These are phyloP conservation scores for Leucosticte australis DNA, from an alignment of 2,113 vertebrate genomes.

Conservation along the genomic window DNA sequence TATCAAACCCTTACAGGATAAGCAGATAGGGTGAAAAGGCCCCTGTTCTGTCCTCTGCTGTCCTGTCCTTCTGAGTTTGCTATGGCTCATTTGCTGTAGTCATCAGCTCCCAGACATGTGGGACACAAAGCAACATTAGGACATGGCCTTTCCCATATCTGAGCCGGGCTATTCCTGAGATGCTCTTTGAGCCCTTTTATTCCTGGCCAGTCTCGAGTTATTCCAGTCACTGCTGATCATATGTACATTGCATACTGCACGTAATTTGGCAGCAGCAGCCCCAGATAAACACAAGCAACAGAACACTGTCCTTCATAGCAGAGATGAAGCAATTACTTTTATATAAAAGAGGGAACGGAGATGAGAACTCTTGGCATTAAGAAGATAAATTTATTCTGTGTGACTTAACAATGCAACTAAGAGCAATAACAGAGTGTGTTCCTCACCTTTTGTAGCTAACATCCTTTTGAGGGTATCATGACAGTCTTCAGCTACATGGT, in stretches of 20 bases:
- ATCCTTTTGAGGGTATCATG: not conserved
- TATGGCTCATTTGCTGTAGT: not conserved
- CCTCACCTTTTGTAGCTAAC: not conserved
- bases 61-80: not conserved
- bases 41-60: not conserved
- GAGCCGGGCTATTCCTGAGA: not conserved
- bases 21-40: not conserved
- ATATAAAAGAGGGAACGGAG: not conserved
- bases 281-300: not conserved
- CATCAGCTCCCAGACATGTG: not conserved
- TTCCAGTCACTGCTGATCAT: not conserved
- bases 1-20: not conserved
- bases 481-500: not conserved
- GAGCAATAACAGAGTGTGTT: not conserved
- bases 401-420: not conserved
- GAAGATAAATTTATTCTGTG: not conserved
- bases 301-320: not conserved
- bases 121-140: not conserved
- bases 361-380: not conserved
- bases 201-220: not conserved
- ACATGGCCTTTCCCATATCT: not conserved
- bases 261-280: constrained; percentile 20
- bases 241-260: not conserved
- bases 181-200: not conserved
- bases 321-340: not conserved